Conservation (phyloP, 2,797 vertebrate species). For the Epinephelus coioides region DNA sequence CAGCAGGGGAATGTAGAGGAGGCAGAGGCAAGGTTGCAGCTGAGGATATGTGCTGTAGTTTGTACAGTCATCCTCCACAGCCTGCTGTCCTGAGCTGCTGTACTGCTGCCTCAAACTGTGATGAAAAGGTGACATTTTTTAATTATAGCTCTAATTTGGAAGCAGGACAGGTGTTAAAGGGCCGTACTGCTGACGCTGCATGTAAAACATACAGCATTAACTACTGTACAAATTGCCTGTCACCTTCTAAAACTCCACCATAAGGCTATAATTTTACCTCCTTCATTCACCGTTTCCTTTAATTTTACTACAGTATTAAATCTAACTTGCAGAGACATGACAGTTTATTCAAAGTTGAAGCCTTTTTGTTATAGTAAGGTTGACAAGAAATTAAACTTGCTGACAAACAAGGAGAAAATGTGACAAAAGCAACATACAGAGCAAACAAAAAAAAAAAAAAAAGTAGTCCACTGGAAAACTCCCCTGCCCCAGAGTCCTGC, state of each 20-base stretch:
- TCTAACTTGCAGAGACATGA: too few species aligned
- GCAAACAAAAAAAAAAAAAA: too few species aligned
- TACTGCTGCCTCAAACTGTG: constrained; percentile 3
- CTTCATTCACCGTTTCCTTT: neutral
- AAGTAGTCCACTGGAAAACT: neutral
- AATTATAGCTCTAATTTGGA: constrained; percentile 33
- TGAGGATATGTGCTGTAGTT: constrained; percentile 13
- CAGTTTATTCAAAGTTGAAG: neutral
- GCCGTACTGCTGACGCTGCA: neutral
- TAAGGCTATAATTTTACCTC: neutral
- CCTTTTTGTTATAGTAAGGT: neutral
- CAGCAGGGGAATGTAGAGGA: constrained; percentile 18
- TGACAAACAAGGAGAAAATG: neutral
- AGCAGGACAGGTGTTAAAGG: constrained; percentile 18
- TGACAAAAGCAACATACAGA: neutral
- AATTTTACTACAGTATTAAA: neutral
- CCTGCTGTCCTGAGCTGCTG: neutral
- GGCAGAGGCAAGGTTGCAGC: constrained; percentile 19
- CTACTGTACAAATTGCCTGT: neutral
- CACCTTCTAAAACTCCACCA: neutral
- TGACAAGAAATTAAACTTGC: neutral
- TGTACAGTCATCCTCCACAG: constrained; percentile 7
- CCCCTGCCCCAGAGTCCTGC: too few species aligned
- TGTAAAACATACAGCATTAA: neutral
- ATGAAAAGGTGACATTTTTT: constrained; percentile 29